Percentiles rank a stretch among this genome's conserved stretches.
Conservation (phyloP, 2,888 invertebrate genomes). For the Seira musarum region DNA sequence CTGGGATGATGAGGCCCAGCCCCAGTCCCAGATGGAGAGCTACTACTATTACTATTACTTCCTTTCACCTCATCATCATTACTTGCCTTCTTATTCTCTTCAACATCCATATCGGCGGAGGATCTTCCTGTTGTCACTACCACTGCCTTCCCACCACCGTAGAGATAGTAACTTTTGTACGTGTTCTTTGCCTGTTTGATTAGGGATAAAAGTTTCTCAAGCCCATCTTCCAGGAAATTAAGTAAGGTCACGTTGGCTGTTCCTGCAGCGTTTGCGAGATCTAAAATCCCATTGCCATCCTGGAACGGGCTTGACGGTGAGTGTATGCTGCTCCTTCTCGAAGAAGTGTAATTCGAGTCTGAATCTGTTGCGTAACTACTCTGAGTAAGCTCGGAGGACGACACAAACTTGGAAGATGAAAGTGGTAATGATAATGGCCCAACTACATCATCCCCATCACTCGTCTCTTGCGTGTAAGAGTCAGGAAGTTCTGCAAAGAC, state of each 20-base stretch:
- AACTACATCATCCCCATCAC: conserved; percentile 10
- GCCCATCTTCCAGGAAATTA: conserved; percentile 53
- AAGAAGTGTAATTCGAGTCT: conserved; percentile 23
- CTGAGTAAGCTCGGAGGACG: conserved; percentile 40
- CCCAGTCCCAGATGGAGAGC: not conserved
- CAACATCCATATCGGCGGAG: no score
- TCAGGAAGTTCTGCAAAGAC: conserved; percentile 30
- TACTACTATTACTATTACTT: no score
- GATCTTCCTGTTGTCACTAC: no score
- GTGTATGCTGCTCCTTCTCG: no score
- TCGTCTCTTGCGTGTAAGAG: no score
- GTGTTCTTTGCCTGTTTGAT: conserved; percentile 50
- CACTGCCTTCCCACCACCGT: not conserved
- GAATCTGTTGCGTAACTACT: not conserved
- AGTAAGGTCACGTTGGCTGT: conserved; percentile 48
- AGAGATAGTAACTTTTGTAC: conserved; percentile 44
- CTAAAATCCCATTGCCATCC: not conserved
- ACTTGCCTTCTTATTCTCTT: not conserved
- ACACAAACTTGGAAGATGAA: not conserved
- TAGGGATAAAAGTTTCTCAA: conserved; percentile 50
- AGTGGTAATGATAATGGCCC: conserved; percentile 25
- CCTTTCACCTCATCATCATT: not conserved
- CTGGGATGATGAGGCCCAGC: not conserved
- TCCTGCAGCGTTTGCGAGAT: not conserved
- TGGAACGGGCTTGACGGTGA: not conserved